These are phyloP conservation scores for Oxygymnocypris stewartii DNA, from an alignment of 2,113 vertebrate species.

Conservation along the genomic window DNA sequence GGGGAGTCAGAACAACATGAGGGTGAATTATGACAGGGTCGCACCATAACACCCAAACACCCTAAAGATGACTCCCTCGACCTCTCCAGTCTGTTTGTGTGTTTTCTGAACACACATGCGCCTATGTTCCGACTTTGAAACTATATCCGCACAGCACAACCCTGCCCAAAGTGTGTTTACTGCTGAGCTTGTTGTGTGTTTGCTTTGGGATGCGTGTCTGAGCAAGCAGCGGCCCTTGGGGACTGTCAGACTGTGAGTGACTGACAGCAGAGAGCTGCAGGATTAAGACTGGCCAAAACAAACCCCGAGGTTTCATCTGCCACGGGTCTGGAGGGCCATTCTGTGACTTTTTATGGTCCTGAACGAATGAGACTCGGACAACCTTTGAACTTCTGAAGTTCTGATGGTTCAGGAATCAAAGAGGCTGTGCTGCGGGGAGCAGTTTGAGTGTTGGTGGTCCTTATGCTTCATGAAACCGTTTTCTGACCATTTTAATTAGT, in stretches of 20 bases:
- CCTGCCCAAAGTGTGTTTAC: constrained; percentile 28
- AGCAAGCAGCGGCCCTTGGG: constrained; percentile 67
- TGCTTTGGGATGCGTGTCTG: constrained; percentile 61
- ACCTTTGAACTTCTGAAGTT: not conserved
- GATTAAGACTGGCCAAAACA: constrained; percentile 70
- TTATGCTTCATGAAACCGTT: not conserved
- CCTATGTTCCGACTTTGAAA: not conserved
- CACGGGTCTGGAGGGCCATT: constrained; percentile 25
- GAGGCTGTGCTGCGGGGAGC: not conserved
- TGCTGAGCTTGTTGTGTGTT: constrained; percentile 52
- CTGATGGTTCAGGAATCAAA: constrained; percentile 25
- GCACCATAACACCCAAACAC: not conserved
- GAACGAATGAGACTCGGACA: not conserved
- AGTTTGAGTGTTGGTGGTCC: not conserved
- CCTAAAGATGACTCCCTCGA: not conserved
- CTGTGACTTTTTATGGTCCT: constrained; percentile 32
- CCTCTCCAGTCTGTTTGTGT: not conserved
- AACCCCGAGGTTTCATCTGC: constrained; percentile 57
- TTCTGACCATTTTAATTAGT: not conserved
- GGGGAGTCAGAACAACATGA: not conserved
- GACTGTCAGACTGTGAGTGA: constrained; percentile 70
- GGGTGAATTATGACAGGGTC: not conserved
- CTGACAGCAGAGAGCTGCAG: constrained; percentile 65
- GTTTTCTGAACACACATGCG: constrained; percentile 17
- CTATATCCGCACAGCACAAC: not conserved